Evolutionary conservation across 2,113 vertebrate species (phyloP).

Genomic region (Hyperopisus bebe): DNA sequence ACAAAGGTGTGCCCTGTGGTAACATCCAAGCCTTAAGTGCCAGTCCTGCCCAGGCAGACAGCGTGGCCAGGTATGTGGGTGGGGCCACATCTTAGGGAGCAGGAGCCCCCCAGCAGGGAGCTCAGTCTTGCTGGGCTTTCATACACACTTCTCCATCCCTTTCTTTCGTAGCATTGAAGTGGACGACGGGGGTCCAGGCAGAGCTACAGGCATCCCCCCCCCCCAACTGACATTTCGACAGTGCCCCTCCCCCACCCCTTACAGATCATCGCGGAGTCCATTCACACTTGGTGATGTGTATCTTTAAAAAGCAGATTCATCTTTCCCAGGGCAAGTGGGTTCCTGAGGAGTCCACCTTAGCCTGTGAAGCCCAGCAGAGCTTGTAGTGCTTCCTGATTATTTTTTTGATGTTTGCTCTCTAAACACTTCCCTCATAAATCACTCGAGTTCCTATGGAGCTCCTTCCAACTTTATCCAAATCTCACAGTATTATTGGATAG

Average conservation of each 20-base stretch:
- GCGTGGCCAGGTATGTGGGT: slow-evolving; percentile 29
- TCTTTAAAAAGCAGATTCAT: neutral
- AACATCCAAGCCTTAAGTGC: slow-evolving; percentile 9
- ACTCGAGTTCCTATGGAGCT: neutral
- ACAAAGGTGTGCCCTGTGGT: slow-evolving; percentile 13
- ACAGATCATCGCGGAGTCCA: neutral
- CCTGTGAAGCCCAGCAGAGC: neutral
- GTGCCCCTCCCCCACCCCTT: neutral
- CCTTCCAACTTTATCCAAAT: neutral
- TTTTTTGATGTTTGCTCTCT: neutral
- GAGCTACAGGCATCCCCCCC: no score
- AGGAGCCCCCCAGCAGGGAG: neutral
- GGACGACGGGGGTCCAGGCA: neutral
- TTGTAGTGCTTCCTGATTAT: neutral
- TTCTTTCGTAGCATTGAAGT: neutral
- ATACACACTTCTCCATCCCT: neutral
- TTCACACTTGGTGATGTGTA: neutral
- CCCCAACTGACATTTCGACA: neutral
- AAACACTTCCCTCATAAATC: neutral
- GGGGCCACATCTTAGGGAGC: slow-evolving; percentile 23
- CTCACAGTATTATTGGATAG: neutral
- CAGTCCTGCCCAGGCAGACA: slow-evolving; percentile 24
- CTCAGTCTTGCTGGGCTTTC: slow-evolving; percentile 16
- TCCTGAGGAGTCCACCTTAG: neutral
- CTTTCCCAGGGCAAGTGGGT: neutral